Base-by-base conservation (phyloP, 2,888 invertebrate genomes). In the Scotopteryx bipunctaria region DNA sequence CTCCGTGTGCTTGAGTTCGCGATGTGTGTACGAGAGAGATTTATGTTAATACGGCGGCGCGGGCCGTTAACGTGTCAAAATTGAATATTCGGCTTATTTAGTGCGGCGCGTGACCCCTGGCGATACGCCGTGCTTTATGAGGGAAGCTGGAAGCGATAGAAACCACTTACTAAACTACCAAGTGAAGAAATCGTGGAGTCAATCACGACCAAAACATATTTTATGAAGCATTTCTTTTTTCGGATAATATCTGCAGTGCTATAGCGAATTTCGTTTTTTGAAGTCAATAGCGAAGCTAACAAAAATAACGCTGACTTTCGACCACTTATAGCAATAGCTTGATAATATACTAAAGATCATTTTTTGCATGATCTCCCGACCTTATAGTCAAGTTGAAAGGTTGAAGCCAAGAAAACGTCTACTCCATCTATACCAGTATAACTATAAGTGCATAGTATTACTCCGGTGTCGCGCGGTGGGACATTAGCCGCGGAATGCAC, bases 41-140 rank as follows among this genome's bases (percentile, higher is more conserved):
- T 53, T 53, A 53, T 44, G 53, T 33, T 43, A 38, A 44, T 53
- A 27, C n/a, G 15, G 3, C 36, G 35, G 32, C 38, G 45, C 41
- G 29, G 25, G 35, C 53, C 57, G 54, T 51, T 54, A 52, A 54
- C 54, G 55, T 57, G 59, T 57, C 59, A 55, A 31, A 48, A 51
- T 45, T 45, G 48, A 53, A 59, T 55, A 50, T 53, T 46, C 19
- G 46, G 31, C 48, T 54, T 51, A 55, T 59, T 56, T 59, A 59
- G 53, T 51, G 55, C 29, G 36, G 13, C 38, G 42, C 17, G 14
- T 46, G 56, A 56, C 51, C 57, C 43, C 43, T 16, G 25, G 19
- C 21, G 42, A 19, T 29, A 51, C 45, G 33, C 40, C 3, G 9
- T n/a, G 29, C 25, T n/a, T 11, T 17, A 33, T 6, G 5, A 3